Percentiles rank a stretch among this genome's conserved stretches.
These are phyloP conservation scores for Drosophila emarginata DNA, from an alignment of 2,888 invertebrate species.

Conservation along the genomic window DNA sequence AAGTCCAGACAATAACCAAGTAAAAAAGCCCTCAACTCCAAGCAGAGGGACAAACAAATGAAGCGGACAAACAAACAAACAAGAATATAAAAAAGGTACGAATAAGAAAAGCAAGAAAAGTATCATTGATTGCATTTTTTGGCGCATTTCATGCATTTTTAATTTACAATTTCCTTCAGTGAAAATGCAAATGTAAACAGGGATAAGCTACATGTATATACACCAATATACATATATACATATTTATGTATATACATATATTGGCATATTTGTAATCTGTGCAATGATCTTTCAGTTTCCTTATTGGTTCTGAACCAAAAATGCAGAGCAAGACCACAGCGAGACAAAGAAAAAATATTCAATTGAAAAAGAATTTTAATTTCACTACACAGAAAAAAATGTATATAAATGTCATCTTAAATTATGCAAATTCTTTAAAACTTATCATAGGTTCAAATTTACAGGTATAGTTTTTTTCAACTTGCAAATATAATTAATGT, in stretches of 20 bases:
- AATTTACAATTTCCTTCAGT: constrained; percentile 57
- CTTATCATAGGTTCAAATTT: too few relatives aligned
- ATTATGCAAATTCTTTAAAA: too few relatives aligned
- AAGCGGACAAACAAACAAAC: constrained; percentile 10
- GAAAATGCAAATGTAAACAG: constrained; percentile 65
- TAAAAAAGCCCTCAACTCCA: background rate
- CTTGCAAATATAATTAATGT: too few relatives aligned
- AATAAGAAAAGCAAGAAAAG: background rate
- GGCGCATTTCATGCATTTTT: constrained; percentile 36
- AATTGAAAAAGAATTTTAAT: background rate
- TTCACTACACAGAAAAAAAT: background rate
- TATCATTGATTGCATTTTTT: constrained; percentile 14
- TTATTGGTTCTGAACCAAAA: background rate
- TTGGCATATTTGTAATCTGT: background rate
- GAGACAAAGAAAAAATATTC: background rate
- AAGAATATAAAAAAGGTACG: background rate
- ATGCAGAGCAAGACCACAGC: background rate
- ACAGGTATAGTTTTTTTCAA: too few relatives aligned
- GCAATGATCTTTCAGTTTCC: background rate
- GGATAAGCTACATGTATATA: background rate
- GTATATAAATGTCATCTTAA: too few relatives aligned
- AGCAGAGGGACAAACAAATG: constrained; percentile 19
- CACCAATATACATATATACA: background rate
- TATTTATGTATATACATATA: background rate
- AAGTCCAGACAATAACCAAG: constrained; percentile 13